Evolutionary conservation across 2,888 invertebrate species (phyloP).

Genomic region (Gari tellinella): DNA sequence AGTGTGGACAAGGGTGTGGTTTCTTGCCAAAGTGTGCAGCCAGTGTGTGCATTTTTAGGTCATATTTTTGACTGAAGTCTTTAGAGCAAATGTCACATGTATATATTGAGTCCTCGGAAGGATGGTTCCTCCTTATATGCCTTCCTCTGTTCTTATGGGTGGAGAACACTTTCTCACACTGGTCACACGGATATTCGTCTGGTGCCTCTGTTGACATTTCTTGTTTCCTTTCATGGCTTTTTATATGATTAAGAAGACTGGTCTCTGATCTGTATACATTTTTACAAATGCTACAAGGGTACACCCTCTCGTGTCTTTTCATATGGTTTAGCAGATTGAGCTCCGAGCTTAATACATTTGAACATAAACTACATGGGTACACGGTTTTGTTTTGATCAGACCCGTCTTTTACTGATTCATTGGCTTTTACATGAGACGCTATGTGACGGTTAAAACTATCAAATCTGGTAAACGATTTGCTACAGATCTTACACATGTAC

Average conservation of each 20-base stretch:
- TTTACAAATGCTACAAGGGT: too few relatives aligned
- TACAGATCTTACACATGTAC: conserved; percentile 27
- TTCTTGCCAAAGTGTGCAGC: conserved; percentile 10
- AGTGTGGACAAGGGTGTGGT: conserved; percentile 1
- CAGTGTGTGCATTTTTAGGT: conserved; percentile 10
- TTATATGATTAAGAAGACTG: too few relatives aligned
- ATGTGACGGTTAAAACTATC: conserved; percentile 19
- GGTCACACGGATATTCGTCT: background rate
- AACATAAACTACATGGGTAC: too few relatives aligned
- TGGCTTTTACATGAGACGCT: conserved; percentile 5
- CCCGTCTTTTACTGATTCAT: background rate
- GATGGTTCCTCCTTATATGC: conserved; percentile 7
- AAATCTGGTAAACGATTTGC: conserved; percentile 9
- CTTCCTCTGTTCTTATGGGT: conserved; percentile 1
- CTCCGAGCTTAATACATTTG: too few relatives aligned
- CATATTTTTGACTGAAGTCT: background rate
- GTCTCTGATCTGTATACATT: too few relatives aligned
- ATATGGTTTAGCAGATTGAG: too few relatives aligned
- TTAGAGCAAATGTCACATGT: conserved; percentile 22
- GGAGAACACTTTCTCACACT: conserved; percentile 6
- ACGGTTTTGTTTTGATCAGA: too few relatives aligned
- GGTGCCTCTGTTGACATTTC: too few relatives aligned
- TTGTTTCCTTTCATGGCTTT: too few relatives aligned
- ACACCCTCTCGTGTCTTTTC: too few relatives aligned
- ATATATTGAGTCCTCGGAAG: background rate